Percentiles rank a stretch among this genome's conserved stretches.
Conservation (phyloP, 2,797 vertebrate genomes). For the Myiotriccus ornatus region DNA sequence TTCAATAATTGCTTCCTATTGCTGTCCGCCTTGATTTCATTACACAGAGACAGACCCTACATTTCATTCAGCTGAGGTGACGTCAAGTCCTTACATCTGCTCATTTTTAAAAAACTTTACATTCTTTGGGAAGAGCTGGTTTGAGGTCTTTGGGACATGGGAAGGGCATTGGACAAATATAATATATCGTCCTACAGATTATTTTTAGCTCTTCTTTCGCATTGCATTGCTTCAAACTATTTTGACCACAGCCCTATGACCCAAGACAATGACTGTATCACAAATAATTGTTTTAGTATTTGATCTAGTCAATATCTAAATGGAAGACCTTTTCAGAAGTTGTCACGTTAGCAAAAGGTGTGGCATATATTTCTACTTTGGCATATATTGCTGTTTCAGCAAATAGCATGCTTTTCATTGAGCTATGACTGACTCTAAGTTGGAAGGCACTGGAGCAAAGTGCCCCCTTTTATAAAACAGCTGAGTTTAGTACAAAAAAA, state of each 20-base stretch:
- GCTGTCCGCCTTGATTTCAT: constrained; percentile 30
- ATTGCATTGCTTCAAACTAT: background rate
- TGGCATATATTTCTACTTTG: background rate
- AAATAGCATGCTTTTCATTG: background rate
- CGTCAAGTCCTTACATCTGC: background rate
- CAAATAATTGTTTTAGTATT: background rate
- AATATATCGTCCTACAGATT: background rate
- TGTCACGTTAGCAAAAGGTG: background rate
- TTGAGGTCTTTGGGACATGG: background rate
- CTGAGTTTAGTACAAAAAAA: background rate
- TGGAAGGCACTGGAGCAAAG: background rate
- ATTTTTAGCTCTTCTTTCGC: background rate
- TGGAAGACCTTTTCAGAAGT: background rate
- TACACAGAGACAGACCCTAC: background rate
- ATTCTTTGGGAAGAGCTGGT: background rate
- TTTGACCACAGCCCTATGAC: background rate
- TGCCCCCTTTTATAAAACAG: background rate
- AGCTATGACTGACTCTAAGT: background rate
- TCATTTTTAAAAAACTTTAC: background rate
- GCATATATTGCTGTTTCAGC: background rate
- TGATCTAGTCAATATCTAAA: background rate
- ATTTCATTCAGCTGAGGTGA: background rate
- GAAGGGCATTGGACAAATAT: background rate
- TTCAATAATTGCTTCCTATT: constrained; percentile 38
- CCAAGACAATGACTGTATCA: background rate